Percentiles rank a stretch among this genome's conserved stretches.
Conservation (phyloP, 1,140 invertebrate species). For the Drosophila nasuta region DNA sequence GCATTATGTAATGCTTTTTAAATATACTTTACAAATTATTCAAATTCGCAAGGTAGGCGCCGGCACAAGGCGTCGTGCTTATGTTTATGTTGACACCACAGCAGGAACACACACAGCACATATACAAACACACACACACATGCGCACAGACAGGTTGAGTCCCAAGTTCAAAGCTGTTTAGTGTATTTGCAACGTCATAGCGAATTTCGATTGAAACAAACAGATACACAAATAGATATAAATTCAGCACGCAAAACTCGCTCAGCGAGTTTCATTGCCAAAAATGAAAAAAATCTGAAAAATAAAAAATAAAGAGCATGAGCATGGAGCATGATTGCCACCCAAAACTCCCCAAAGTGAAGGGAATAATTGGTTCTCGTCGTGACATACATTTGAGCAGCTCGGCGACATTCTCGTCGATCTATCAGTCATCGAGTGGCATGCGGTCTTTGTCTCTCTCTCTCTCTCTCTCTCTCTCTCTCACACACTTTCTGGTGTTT, state of each 20-base stretch:
- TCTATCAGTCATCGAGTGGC: slow-evolving; percentile 4
- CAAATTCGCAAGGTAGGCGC: slow-evolving; percentile 70
- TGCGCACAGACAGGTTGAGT: slow-evolving; percentile 2
- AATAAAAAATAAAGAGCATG: slow-evolving; percentile 13
- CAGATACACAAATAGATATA: slow-evolving; percentile 22
- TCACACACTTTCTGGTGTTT: not conserved
- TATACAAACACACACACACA: slow-evolving; percentile 5
- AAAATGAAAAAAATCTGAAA: not conserved
- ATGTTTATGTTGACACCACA: slow-evolving; percentile 55
- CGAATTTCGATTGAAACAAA: not conserved
- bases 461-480: too few species aligned
- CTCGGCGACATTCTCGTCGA: not conserved
- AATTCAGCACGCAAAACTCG: slow-evolving; percentile 26
- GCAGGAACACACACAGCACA: slow-evolving; percentile 2
- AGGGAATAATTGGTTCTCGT: slow-evolving; percentile 2
- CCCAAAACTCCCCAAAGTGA: not conserved
- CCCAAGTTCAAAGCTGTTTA: slow-evolving; percentile 42
- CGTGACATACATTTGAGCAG: slow-evolving; percentile 16
- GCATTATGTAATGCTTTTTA: slow-evolving; percentile 49
- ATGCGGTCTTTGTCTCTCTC: slow-evolving; percentile 19
- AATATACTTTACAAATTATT: slow-evolving; percentile 56
- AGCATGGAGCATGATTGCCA: slow-evolving; percentile 28
- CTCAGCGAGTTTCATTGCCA: slow-evolving; percentile 37
- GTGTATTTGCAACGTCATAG: slow-evolving; percentile 14
- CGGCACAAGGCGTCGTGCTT: slow-evolving; percentile 51